Base-by-base conservation (phyloP, 2,113 vertebrate species). In the Lanius collurio region DNA sequence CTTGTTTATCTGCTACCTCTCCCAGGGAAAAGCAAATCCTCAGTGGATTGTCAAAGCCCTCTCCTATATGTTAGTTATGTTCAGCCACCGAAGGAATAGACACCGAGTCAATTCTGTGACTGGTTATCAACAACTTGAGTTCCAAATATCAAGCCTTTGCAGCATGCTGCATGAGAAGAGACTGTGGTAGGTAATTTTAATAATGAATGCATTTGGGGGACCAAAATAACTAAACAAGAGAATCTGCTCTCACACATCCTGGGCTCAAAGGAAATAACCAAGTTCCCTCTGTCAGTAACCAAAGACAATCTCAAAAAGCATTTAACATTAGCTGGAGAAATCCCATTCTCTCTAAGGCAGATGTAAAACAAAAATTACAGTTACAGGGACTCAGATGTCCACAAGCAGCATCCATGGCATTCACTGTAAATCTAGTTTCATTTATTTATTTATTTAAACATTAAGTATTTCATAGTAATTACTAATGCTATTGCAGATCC, bases 1-100 rank as follows among this genome's bases (percentile, higher is more conserved):
- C 82, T 85, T 83, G 52, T 93, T 97, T 96, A 92, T 89, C 90
- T 81, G 85, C 83, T 93, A 20, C 77, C 50, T 90, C 64, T 90
- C 52, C 83, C 35, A 60, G 71, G 76, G 68, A 83, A 94, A 94
- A 92, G 37, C 37, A 89, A 83, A 75, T 86, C 56, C 60, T 74
- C 44, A 26, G 24, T 33, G 64, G 76, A 57, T 46, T 83, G 52
- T 70, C 60, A 63, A 67, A 95, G 31, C 33, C 19, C 26, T 79
- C 20, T 86, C 22, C 47, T 63, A 8, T 69, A 83, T 26, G 16
- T 76, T 69, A 44, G 46, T 44, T 74, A 47, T 19, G 15, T 71
- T 90, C 2, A 6, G 17, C 21, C 64, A 56, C 39, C 21, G 53
- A 67, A 69, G 52, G n/a, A 74, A 59, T 20, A 83, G 74, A 88